Conservation (phyloP, 2,797 vertebrate genomes). For the Notoglanidium macrostoma region DNA sequence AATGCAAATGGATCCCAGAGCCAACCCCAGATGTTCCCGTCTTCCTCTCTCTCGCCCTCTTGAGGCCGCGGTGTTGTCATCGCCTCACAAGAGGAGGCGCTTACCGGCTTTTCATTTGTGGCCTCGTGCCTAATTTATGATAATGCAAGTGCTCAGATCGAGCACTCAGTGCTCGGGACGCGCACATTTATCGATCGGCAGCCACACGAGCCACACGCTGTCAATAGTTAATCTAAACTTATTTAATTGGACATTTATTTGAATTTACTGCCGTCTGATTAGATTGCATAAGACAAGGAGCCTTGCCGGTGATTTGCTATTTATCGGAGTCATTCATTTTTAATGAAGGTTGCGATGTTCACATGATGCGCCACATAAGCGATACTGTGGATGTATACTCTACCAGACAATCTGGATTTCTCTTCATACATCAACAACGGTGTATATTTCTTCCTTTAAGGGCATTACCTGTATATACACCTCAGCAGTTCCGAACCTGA, state of each 20-base stretch:
- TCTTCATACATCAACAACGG: not conserved
- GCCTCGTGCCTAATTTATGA: slow-evolving; percentile 43
- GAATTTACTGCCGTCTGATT: slow-evolving; percentile 42
- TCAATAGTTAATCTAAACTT: slow-evolving; percentile 53
- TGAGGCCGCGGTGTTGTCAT: slow-evolving; percentile 23
- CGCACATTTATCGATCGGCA: slow-evolving; percentile 29
- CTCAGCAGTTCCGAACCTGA: not conserved
- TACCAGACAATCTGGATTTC: not conserved
- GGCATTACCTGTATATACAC: not conserved
- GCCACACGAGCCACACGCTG: slow-evolving; percentile 31
- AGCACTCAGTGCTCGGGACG: slow-evolving; percentile 4
- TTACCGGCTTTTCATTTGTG: slow-evolving; percentile 38
- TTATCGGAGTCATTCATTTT: slow-evolving; percentile 34
- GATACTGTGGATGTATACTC: not conserved
- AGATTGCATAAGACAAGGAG: not conserved
- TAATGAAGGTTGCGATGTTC: slow-evolving; percentile 6
- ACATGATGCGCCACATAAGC: not conserved
- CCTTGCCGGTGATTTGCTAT: slow-evolving; percentile 24
- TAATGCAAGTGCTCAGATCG: slow-evolving; percentile 34
- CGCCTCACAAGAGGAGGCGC: not conserved
- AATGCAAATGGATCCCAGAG: slow-evolving; percentile 27
- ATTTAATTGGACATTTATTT: slow-evolving; percentile 53
- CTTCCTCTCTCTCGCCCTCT: slow-evolving; percentile 30
- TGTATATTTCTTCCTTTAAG: not conserved
- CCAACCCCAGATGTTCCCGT: slow-evolving; percentile 17